Evolutionary conservation across 2,113 vertebrate species (phyloP), one percentile per base, ranked within the genome.

Genomic region (Oryzias celebensis): DNA sequence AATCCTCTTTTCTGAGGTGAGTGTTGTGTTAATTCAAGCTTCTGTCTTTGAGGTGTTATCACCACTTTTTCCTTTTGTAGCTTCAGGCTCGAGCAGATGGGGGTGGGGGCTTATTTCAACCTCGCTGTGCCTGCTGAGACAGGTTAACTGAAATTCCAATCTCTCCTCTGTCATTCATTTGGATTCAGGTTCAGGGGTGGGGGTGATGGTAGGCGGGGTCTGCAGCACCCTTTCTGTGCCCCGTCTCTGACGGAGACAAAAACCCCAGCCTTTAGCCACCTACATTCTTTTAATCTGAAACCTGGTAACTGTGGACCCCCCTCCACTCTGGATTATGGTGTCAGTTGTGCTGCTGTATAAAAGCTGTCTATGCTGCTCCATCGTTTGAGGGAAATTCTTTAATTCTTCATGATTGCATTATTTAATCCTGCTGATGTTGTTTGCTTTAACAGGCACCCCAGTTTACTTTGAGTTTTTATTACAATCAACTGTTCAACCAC

Each of bases 141-240:
- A 90, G 80, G 89, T 92, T 89, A 81, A 87, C 76, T 83, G 8
- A 18, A 75, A 75, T 12, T 84, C 88, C 88, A 75, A 63, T 84
- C 80, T 83, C 79, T 82, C 71, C n/a, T 58, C 18, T 16, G 10
- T 46, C 58, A 60, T 26, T 70, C 58, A 56, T 28, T 66, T 62
- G 69, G 60, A 80, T 68, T 68, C 66, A 60, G 47, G 1, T 44
- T 17, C 31, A 36, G 52, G 45, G 50, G 48, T 5, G 52, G 28
- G 58, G 48, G 46, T 41, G 31, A 14, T 10, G 4, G 16, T 52
- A n/a, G 24, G 14, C 3, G 17, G 20, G 59, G 53, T 53, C 41
- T 42, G 24, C 26, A 44, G 62, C 49, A 41, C 62, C 41, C 43
- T 51, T 14, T 52, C 59, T 62, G 44, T 57, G 63, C 61, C 45